Evolutionary conservation across 2,113 vertebrate species (phyloP).

Genomic region (Peucedramus taeniatus): DNA sequence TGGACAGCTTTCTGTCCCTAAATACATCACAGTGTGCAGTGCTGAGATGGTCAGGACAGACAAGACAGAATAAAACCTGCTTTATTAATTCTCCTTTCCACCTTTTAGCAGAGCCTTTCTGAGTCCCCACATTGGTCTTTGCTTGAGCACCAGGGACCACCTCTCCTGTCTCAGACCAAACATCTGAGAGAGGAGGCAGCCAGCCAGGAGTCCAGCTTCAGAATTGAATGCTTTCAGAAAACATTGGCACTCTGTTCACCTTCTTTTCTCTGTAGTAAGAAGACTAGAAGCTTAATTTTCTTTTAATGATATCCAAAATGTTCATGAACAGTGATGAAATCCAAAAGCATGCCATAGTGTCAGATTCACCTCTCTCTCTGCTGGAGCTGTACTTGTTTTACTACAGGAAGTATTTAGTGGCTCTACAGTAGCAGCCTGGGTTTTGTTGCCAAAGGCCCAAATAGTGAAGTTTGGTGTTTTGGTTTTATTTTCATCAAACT

Average conservation of each 20-base stretch:
- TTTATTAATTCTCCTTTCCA: background rate
- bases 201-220: background rate
- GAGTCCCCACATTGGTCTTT: fast-evolving
- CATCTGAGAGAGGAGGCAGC: background rate
- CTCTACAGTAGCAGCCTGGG: background rate
- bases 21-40: fast-evolving
- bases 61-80: fast-evolving
- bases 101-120: background rate
- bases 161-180: background rate
- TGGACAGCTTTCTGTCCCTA: background rate
- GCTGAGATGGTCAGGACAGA: background rate
- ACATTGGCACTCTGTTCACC: fast-evolving
- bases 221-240: background rate
- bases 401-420: background rate
- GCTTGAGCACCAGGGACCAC: background rate
- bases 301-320: background rate
- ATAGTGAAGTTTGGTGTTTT: background rate
- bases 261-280: background rate
- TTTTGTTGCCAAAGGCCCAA: conserved; percentile 2
- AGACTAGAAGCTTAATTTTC: background rate
- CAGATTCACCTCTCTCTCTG: conserved; percentile 14
- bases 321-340: background rate
- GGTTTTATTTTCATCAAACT: background rate
- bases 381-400: background rate
- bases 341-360: background rate